Base-by-base conservation (phyloP, 2,888 invertebrate genomes). In the Cerastis leucographa region DNA sequence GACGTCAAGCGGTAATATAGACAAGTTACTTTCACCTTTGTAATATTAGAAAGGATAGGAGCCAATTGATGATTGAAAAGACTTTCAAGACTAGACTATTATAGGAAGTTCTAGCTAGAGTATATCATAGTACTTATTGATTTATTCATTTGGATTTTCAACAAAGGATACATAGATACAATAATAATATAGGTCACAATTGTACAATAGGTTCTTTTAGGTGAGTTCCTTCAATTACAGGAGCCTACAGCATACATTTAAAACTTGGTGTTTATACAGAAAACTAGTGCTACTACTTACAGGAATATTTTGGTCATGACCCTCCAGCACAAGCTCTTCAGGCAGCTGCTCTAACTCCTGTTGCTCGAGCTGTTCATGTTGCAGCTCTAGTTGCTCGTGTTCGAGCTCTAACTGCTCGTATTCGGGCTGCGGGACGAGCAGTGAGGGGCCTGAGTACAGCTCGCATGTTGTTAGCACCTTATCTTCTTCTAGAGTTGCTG, bases 391-490 rank as follows among this genome's bases (percentile, higher is more conserved):
- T 11, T 90, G 90, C 19, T 87, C 83, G 49, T 83, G 76, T 9
- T 84, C 75, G 25, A 83, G 69, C 62, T 88, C 86, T 1, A 85
- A 78, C 19, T 84, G 84, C 46, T 87, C 89, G 72, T 84, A 85
- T n/a, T 80, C 76, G 9, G 86, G 87, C 67, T 88, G 89, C 68
- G 90, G 89, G 56, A 90, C 89, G 25, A 93, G 88, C 61, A 94
- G 88, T 22, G 93, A 91, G 11, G 92, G 85, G 2, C 91, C 92
- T 1, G 93, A 80, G 89, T 91, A 93, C 71, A 94, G 83, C 71
- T 90, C 90, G 80, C 92, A 91, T 0, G 89, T 78, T 14, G 90
- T 85, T 29, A 91, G 70, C 71, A 88, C 88, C 64, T 93, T 91
- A 67, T 78, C 78, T 7, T 88, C 88, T 6, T 89, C 90, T 44